Conservation (phyloP, 1,140 invertebrate genomes). For the Eulimnadia texana region DNA sequence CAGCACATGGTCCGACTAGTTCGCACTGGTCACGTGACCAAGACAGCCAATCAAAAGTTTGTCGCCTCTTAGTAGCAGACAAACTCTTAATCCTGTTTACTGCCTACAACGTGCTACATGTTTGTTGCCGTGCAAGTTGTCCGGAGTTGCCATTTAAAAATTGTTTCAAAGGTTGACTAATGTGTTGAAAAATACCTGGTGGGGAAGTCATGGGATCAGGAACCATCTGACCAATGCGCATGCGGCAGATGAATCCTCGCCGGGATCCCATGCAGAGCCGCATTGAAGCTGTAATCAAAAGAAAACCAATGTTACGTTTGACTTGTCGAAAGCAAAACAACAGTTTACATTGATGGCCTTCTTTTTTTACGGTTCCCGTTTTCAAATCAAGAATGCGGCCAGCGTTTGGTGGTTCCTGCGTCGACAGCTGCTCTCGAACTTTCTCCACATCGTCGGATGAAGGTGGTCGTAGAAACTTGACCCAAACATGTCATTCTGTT, state of each 20-base stretch:
- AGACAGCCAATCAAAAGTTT: no score
- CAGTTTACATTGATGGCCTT: slow-evolving; percentile 83
- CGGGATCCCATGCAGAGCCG: slow-evolving; percentile 94
- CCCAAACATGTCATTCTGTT: slow-evolving; percentile 90
- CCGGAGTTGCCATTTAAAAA: no score
- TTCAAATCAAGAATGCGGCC: slow-evolving; percentile 94
- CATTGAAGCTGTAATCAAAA: slow-evolving; percentile 61
- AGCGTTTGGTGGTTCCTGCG: slow-evolving; percentile 88
- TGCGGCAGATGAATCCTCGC: slow-evolving; percentile 94
- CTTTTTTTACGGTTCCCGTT: slow-evolving; percentile 96
- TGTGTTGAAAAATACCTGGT: slow-evolving; percentile 37
- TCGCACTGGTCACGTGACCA: no score
- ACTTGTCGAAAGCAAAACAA: background rate
- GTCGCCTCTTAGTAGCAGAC: no score
- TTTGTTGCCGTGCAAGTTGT: no score
- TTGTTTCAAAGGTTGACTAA: background rate
- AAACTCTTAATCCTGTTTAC: no score
- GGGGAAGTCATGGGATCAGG: slow-evolving; percentile 51
- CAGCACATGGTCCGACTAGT: no score
- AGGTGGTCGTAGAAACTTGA: slow-evolving; percentile 88
- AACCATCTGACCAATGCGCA: slow-evolving; percentile 82
- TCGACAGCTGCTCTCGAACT: slow-evolving; percentile 91
- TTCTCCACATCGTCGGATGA: slow-evolving; percentile 98
- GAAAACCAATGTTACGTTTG: background rate
- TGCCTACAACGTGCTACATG: no score